Conservation (phyloP, 2,113 vertebrate species). For the Gallinago jamesoni region DNA sequence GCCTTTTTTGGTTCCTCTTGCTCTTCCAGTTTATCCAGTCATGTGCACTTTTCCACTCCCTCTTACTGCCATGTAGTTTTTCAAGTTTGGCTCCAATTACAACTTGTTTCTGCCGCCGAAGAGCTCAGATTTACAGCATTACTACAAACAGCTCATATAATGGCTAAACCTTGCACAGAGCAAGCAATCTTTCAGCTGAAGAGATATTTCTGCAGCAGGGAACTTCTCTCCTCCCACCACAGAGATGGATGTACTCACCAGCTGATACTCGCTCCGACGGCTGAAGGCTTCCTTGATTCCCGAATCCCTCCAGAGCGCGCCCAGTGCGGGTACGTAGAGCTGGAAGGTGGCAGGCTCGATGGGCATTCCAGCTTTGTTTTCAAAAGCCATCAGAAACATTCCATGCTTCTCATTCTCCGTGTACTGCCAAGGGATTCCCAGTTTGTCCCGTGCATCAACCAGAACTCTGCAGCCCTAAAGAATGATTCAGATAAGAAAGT, state of each 20-base stretch:
- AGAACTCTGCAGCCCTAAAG: conserved; percentile 91
- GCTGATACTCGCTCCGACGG: conserved; percentile 92
- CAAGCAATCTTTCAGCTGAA: background rate
- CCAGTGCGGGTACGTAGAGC: conserved; percentile 89
- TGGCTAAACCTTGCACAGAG: background rate
- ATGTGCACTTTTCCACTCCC: background rate
- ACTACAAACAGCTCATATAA: background rate
- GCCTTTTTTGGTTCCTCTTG: conserved; percentile 40
- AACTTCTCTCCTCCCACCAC: background rate
- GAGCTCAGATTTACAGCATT: background rate
- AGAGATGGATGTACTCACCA: conserved; percentile 81
- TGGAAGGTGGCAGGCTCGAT: conserved; percentile 93
- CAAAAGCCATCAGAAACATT: conserved; percentile 97
- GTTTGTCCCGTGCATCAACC: conserved; percentile 95
- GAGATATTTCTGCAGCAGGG: background rate
- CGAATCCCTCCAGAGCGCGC: conserved; percentile 85
- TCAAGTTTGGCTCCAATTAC: conserved; percentile 29
- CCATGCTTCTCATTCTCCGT: conserved; percentile 95
- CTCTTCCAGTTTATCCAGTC: conserved; percentile 47
- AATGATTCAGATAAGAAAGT: background rate
- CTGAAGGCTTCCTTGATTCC: conserved; percentile 90
- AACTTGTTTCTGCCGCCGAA: background rate
- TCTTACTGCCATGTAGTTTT: conserved; percentile 34
- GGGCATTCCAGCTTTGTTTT: conserved; percentile 86
- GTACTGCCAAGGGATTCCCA: conserved; percentile 92